Base-by-base conservation (phyloP, 2,888 invertebrate genomes). In the Agonopterix heracliana region DNA sequence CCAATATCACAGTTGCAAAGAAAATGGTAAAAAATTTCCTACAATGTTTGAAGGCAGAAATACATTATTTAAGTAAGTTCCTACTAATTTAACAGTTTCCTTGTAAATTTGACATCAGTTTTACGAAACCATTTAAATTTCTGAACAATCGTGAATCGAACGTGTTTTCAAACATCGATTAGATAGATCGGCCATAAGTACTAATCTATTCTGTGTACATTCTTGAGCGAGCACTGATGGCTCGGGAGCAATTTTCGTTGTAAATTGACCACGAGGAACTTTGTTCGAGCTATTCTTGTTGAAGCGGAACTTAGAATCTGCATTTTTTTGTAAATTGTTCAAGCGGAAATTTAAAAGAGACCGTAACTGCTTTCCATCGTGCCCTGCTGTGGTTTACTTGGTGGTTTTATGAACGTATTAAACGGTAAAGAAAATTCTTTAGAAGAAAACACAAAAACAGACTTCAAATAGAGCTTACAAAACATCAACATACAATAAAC, bases 1-100 rank as follows among this genome's bases (percentile, higher is more conserved):
- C 71, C 60, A 67, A 26, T 63, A 63, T 61, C 60, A 55, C 58
- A 60, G 60, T 71, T 73, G 67, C 68, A 63, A 26, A 26, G 26
- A 26, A 26, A 56, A 69, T 71, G 26, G 7, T 26, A 67, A 57
- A 56, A 56, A 55, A 64, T 76, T 74, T 59, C 71, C 26, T 26
- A 26, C 26, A 26, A 26, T 26, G 3, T 26, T 26, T 26, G 5
- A 26, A 26, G 54, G 63, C 68, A 73, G 59, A 65, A 52, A 63
- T 43, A 34, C 45, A 49, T 45, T 41, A 34, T 34, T 17, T 17
- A 26, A 7, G 2, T 26, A 5, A 7, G 2, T 26, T 1, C 5
- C 26, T 26, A 26, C 26, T 7, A 26, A 26, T 26, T 26, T 26
- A 26, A 26, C 26, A 26, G 26, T 26, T 26, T 26, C 26, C 26